Conservation (phyloP, 1,140 invertebrate genomes). For the Musca domestica region DNA sequence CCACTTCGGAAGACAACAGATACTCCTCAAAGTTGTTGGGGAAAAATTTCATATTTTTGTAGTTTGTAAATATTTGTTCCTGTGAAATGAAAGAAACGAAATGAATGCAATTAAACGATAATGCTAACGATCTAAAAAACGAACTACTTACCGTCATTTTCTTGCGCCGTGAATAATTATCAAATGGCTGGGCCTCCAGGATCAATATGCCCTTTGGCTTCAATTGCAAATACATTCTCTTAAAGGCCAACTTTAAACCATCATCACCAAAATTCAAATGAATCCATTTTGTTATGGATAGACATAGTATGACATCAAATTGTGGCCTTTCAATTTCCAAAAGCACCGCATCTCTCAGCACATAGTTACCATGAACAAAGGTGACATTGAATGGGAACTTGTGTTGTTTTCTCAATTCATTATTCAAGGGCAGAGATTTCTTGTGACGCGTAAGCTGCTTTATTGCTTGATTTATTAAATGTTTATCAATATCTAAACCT, state of each 20-base stretch:
- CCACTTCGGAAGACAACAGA: constrained; percentile 80
- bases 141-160: constrained; percentile 66
- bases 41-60: constrained; percentile 76
- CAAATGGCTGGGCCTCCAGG: constrained; percentile 90
- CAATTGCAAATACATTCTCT: constrained; percentile 84
- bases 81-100: constrained; percentile 25
- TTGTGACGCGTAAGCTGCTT: constrained; percentile 31
- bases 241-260: constrained; percentile 91
- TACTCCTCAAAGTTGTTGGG: constrained; percentile 87
- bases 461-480: constrained; percentile 66
- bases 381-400: constrained; percentile 42
- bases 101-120: neutral
- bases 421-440: constrained; percentile 18
- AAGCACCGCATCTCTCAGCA: constrained; percentile 80
- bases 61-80: constrained; percentile 72
- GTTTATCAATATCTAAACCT: constrained; percentile 93
- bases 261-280: constrained; percentile 96
- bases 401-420: neutral
- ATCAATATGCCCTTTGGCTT: constrained; percentile 86
- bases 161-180: constrained; percentile 84
- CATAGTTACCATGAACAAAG: constrained; percentile 80
- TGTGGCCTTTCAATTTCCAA: constrained; percentile 78
- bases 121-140: neutral
- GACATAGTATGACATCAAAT: constrained; percentile 90
- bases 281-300: constrained; percentile 97